These are phyloP conservation scores for Ischnus inquisitorius DNA, from an alignment of 2,888 invertebrate genomes.

Conservation along the genomic window DNA sequence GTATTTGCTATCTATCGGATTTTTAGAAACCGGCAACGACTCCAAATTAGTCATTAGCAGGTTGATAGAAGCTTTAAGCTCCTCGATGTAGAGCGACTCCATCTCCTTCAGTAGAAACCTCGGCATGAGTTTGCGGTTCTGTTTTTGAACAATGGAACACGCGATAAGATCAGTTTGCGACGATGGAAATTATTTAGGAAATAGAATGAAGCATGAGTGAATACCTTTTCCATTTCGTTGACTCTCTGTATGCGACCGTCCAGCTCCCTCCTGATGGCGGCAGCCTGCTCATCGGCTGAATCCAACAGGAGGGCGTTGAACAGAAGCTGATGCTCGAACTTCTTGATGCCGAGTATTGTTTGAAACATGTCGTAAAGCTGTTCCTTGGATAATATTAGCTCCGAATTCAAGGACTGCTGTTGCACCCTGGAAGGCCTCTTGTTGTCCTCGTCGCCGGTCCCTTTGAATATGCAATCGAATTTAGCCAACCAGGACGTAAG, in stretches of 20 bases:
- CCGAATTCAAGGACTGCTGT: conserved; percentile 96
- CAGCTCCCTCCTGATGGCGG: conserved; percentile 98
- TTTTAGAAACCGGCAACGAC: conserved; percentile 99
- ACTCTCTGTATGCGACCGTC: conserved; percentile 99
- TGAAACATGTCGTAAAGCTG: conserved; percentile 99
- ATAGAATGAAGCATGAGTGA: background rate
- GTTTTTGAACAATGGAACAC: conserved; percentile 70
- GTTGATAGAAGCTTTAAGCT: conserved; percentile 98
- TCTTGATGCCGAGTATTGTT: conserved; percentile 98
- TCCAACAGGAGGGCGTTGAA: conserved; percentile 99
- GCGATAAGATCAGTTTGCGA: no score
- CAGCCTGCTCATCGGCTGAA: conserved; percentile 99
- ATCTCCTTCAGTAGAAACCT: conserved; percentile 99
- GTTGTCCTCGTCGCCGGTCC: conserved; percentile 94
- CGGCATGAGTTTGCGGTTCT: conserved; percentile 99
- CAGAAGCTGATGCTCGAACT: conserved; percentile 99
- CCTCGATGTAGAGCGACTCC: conserved; percentile 99
- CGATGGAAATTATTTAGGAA: no score
- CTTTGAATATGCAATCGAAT: conserved; percentile 99
- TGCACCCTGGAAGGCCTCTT: conserved; percentile 95
- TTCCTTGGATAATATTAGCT: conserved; percentile 98
- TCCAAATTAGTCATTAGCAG: conserved; percentile 99
- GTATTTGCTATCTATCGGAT: conserved; percentile 98
- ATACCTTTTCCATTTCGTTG: conserved; percentile 98
- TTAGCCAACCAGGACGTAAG: conserved; percentile 99